phyloP scores from a whole-genome alignment of 2,797 vertebrate genomes.

The Orestias chungarensis region DNA sequence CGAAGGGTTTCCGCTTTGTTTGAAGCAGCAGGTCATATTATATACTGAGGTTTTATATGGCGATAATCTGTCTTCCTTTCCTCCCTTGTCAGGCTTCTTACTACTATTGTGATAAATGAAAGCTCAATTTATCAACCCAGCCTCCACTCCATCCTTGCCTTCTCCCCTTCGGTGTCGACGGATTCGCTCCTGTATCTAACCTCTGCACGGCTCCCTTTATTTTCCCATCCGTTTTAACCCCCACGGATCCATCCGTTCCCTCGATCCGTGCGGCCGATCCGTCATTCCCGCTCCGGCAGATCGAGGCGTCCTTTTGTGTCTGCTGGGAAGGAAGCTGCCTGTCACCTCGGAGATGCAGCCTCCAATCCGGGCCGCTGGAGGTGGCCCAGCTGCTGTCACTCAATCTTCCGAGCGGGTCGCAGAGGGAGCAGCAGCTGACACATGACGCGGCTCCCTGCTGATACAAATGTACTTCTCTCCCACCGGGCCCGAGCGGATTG shows the following conservation, averaged over 20 bases:
- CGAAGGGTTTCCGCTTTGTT: conserved; percentile 14
- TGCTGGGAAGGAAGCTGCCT: conserved; percentile 54
- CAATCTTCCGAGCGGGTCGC: conserved; percentile 48
- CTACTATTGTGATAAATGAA: conserved; percentile 73
- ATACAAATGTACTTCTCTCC: conserved; percentile 40
- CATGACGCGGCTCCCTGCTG: conserved; percentile 50
- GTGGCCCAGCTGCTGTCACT: conserved; percentile 66
- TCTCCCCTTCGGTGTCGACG: conserved; percentile 16
- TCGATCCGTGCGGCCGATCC: conserved; percentile 28
- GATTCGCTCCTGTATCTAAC: conserved; percentile 40
- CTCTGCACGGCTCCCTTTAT: conserved; percentile 51
- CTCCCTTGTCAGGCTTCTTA: conserved; percentile 66
- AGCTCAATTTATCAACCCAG: conserved; percentile 69
- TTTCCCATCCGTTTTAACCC: conserved; percentile 57
- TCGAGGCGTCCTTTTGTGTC: conserved; percentile 62
- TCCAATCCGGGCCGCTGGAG: conserved; percentile 59
- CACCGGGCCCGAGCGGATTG: conserved; percentile 1
- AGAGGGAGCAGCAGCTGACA: conserved; percentile 52
- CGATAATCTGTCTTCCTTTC: conserved; percentile 67
- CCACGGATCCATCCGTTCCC: not conserved
- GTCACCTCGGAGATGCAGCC: conserved; percentile 58
- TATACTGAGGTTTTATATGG: conserved; percentile 45
- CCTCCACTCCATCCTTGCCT: conserved; percentile 47
- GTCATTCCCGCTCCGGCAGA: conserved; percentile 41
- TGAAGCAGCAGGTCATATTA: conserved; percentile 31